These are phyloP conservation scores for Drosophila insularis DNA, from an alignment of 1,140 invertebrate genomes.

Conservation along the genomic window DNA sequence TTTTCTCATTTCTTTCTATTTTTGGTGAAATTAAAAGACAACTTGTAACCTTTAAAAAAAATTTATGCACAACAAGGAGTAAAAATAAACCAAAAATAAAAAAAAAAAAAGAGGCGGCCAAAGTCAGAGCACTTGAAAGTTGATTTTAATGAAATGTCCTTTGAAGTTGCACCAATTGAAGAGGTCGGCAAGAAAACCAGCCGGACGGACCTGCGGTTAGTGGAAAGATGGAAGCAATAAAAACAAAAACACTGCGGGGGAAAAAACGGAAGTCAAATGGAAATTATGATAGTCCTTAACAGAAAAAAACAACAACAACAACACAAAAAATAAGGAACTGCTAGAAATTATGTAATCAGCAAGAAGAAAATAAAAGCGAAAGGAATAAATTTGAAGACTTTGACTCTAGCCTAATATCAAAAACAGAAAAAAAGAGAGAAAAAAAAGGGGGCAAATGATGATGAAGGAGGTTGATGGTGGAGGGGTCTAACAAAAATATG, in stretches of 20 bases:
- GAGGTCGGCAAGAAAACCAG: slow-evolving; percentile 1
- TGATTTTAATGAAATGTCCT: slow-evolving; percentile 66
- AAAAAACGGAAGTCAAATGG: slow-evolving; percentile 62
- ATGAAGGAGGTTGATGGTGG: background rate
- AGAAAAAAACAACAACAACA: slow-evolving; percentile 31
- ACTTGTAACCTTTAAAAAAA: slow-evolving; percentile 9
- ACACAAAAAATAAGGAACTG: slow-evolving; percentile 51
- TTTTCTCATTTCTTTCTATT: background rate
- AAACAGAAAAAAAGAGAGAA: background rate
- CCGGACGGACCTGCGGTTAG: background rate
- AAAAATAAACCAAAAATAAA: background rate
- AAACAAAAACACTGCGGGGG: slow-evolving; percentile 39
- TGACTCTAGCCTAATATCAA: background rate
- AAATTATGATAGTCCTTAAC: slow-evolving; percentile 63
- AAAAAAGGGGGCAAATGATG: background rate
- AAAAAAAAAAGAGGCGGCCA: slow-evolving; percentile 18
- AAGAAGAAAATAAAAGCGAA: slow-evolving; percentile 22
- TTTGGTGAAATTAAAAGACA: slow-evolving; percentile 2
- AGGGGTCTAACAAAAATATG: slow-evolving; percentile 55
- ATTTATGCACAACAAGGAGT: slow-evolving; percentile 8
- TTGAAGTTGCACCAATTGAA: slow-evolving; percentile 63
- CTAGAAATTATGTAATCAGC: slow-evolving; percentile 56
- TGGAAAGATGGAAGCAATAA: slow-evolving; percentile 24
- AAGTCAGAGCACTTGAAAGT: slow-evolving; percentile 37
- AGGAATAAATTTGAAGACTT: slow-evolving; percentile 13